phyloP scores from a whole-genome alignment of 92 coral and sea anemone species.

The Porites evermanni region DNA sequence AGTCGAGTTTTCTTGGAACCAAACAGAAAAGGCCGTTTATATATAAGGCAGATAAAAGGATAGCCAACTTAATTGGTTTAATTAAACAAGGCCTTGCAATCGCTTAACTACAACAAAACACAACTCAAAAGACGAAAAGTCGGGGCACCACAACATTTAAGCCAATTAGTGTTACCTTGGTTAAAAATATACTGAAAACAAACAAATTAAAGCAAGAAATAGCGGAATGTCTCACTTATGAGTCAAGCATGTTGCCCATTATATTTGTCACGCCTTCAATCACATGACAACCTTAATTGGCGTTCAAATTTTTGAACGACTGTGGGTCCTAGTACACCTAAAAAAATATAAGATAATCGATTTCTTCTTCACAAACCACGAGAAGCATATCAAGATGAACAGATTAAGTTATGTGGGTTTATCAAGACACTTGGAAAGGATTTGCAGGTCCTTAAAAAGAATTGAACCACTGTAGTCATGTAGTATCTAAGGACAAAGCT shows the following conservation, averaged over 20 bases:
- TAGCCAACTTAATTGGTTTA: neutral
- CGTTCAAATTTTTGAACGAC: too few relatives aligned
- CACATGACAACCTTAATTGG: too few relatives aligned
- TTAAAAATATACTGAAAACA: neutral
- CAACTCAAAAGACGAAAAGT: neutral
- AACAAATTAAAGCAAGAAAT: neutral
- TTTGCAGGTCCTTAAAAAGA: too few relatives aligned
- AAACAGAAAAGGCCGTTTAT: slow-evolving; percentile 20
- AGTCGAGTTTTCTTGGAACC: neutral
- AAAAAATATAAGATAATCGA: too few relatives aligned
- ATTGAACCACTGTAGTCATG: too few relatives aligned
- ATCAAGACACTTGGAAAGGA: too few relatives aligned
- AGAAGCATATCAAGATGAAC: too few relatives aligned
- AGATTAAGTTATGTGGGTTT: too few relatives aligned
- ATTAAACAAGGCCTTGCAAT: neutral
- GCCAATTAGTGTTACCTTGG: neutral
- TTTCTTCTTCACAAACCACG: too few relatives aligned
- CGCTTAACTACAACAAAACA: neutral
- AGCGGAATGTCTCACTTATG: too few relatives aligned
- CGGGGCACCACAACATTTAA: neutral
- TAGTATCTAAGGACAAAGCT: neutral
- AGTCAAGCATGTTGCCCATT: too few relatives aligned
- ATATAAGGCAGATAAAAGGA: neutral
- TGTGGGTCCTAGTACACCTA: too few relatives aligned
- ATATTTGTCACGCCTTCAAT: neutral